A percentile compares a stretch with the other conserved stretches of the same genome.
Conservation (phyloP, 1,140 invertebrate genomes). For the Acromyrmex charruanus region DNA sequence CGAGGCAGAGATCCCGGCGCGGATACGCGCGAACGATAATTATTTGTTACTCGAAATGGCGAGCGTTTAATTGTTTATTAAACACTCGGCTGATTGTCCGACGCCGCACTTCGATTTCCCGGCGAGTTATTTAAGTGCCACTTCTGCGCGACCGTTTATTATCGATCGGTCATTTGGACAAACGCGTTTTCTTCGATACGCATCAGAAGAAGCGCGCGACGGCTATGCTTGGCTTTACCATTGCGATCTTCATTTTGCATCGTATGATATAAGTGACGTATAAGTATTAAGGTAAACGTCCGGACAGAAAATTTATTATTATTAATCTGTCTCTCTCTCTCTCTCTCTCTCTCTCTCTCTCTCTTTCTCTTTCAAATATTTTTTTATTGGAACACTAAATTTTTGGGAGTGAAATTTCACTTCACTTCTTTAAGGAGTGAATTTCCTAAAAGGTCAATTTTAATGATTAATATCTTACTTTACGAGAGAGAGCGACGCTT, state of each 20-base stretch:
- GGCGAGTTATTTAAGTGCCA: slow-evolving; percentile 48
- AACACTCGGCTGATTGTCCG: slow-evolving; percentile 11
- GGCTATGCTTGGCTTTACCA: background rate
- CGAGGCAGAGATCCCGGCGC: slow-evolving; percentile 41
- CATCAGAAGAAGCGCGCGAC: background rate
- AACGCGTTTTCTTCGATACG: background rate
- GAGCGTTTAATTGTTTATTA: slow-evolving; percentile 61
- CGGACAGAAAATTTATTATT: too few species aligned
- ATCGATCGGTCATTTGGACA: slow-evolving; percentile 23
- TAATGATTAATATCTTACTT: too few species aligned
- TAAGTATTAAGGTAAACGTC: background rate
- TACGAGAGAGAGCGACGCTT: too few species aligned
- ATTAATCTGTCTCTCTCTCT: too few species aligned
- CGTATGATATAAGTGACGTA: background rate
- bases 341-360: too few species aligned
- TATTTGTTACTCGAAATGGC: slow-evolving; percentile 57
- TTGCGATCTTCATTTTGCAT: slow-evolving; percentile 26
- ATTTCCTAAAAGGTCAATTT: too few species aligned
- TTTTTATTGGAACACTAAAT: too few species aligned
- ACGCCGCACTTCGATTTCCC: slow-evolving; percentile 28
- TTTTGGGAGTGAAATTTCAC: too few species aligned
- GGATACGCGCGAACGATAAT: slow-evolving; percentile 62
- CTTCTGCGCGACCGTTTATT: slow-evolving; percentile 18
- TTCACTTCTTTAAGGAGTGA: too few species aligned
- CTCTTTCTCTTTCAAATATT: too few species aligned